Conservation (phyloP, 2,113 vertebrate genomes). For the Alligator mississippiensis region DNA sequence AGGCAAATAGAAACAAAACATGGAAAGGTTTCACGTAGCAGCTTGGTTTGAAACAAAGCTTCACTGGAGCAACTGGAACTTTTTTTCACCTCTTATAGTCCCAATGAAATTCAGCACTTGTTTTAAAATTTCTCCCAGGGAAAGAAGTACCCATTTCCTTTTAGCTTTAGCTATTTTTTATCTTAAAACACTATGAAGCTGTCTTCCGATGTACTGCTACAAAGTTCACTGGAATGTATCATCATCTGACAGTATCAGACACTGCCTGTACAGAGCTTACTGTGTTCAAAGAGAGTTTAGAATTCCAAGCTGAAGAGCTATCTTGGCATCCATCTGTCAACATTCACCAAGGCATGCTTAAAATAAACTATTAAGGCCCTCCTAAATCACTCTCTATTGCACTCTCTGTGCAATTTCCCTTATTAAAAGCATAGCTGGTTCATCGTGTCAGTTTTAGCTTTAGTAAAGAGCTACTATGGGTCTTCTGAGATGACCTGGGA, state of each 20-base stretch:
- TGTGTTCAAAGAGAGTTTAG: background rate
- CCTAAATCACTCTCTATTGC: rapidly evolving
- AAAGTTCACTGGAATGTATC: rapidly evolving
- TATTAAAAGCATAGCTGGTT: background rate
- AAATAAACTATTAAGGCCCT: rapidly evolving
- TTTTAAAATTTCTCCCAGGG: background rate
- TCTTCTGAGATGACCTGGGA: background rate
- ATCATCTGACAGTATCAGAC: rapidly evolving
- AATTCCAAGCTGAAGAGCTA: constrained; percentile 1
- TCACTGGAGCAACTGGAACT: background rate
- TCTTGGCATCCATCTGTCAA: background rate
- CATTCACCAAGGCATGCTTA: background rate
- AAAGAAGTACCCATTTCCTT: background rate
- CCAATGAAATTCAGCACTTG: background rate
- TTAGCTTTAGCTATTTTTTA: background rate
- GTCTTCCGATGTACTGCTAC: background rate
- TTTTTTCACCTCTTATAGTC: background rate
- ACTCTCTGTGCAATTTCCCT: background rate
- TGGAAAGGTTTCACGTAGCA: background rate
- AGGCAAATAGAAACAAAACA: constrained; percentile 7
- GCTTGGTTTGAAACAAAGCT: background rate
- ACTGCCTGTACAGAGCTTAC: rapidly evolving
- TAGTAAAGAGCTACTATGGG: constrained; percentile 1
- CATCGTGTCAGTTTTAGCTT: background rate
- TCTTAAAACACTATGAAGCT: background rate